Base-by-base conservation (phyloP, 2,888 invertebrate genomes). In the Netelia melanura region DNA sequence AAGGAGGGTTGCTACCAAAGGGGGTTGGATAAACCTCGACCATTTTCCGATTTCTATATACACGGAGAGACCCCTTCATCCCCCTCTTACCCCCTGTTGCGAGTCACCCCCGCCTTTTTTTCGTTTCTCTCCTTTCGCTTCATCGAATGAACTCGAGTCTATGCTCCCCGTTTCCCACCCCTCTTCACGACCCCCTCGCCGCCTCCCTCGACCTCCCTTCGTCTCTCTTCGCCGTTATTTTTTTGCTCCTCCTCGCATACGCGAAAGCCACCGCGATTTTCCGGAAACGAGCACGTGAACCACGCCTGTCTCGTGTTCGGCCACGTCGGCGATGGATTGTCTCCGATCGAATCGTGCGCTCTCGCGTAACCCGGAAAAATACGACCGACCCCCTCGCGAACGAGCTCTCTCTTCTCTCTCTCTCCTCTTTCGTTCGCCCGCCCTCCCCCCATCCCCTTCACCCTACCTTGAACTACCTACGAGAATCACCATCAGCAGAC, bases 261-360 rank as follows among this genome's bases (percentile, higher is more conserved):
- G 88, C 89, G 79, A 71, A 38, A 81, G 86, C 89, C 88, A 86
- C 86, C 88, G 71, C 79, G 89, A 89, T 90, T 90, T 90, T 88
- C 88, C 86, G 80, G 76, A 77, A 87, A 88, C 87, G 86, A 84
- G 86, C 79, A 80, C 89, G 85, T 72, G 86, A 83, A 89, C 91
- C 91, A 91, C 91, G 91, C 91, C 91, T 91, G 91, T 92, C 89
- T 88, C 89, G 88, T 92, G 92, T 92, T 91, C 89, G 87, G 38
- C 89, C 90, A 86, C 87, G 83, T 87, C 80, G 83, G 82, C 87
- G 89, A 91, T 90, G 89, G 88, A 91, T 91, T 87, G 91, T 90
- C 89, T 89, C 84, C 87, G 88, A 88, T 89, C 86, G 84, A 86
- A 89, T 89, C 87, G 88, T 77, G 75, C 76, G 56, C 83, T 81